Base-by-base conservation (phyloP, 2,797 vertebrate species). In the Melanotaenia pygmaea region DNA sequence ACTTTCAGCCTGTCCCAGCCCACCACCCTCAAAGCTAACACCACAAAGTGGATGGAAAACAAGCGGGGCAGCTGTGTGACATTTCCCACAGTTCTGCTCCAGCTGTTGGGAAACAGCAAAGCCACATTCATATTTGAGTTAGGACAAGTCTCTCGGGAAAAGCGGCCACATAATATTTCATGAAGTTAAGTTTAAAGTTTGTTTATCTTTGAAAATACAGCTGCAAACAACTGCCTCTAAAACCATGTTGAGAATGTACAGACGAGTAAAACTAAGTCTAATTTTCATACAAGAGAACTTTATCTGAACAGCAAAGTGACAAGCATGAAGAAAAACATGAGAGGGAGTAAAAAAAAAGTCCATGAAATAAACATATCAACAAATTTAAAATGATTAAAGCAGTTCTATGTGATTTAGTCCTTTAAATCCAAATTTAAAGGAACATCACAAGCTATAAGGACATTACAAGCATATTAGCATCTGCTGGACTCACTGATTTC, bases 101-200 rank as follows among this genome's bases (percentile, higher is more conserved):
- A 92, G 92, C 89, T 92, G 92, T 79, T 89, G 82, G 79, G 86
- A 92, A 91, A 93, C 90, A 88, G 89, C 92, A 88, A 79, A 83
- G 75, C 71, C 24, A 32, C 64, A 63, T 83, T 91, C 82, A 89
- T 82, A 64, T 72, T 69, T 65, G 47, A 80, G 58, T 47, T 61
- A 14, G 71, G 77, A 71, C 80, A 73, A 68, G 38, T 84, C 87
- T 75, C 70, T 75, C 38, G 20, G 56, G 67, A 76, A 40, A 59
- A 81, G 45, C 4, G 30, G 64, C 43, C 32, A 38, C 43, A 69
- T n/a, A 47, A 50, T 5, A 37, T 24, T 76, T 77, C 51, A 28
- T 45, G 3, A 30, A 38, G 47, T 70, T 28, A 37, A n/a, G 63
- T 74, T 67, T 82, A 32, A 34, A 76, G 50, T 69, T 50, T 18